Conservation (phyloP, 2,888 invertebrate species). For the Thera britannica region DNA sequence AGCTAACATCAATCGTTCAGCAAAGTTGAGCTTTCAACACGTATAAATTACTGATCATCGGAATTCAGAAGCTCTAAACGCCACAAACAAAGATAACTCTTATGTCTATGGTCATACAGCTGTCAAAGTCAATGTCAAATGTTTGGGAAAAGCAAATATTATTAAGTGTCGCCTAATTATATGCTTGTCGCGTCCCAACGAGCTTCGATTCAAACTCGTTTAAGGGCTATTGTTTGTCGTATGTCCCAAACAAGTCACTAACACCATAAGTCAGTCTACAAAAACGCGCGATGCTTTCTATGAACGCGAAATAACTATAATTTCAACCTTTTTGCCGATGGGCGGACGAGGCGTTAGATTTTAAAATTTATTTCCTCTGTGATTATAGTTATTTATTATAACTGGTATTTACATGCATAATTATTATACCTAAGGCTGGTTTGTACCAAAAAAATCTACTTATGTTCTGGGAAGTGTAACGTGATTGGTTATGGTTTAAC, state of each 20-base stretch:
- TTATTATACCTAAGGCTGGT: conserved; percentile 16
- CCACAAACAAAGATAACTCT: conserved; percentile 25
- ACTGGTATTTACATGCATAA: conserved; percentile 33
- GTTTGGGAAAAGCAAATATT: conserved; percentile 33
- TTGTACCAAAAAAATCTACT: conserved; percentile 11
- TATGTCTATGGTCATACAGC: conserved; percentile 34
- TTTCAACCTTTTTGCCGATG: conserved; percentile 36
- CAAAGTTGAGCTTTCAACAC: conserved; percentile 31
- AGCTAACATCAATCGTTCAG: conserved; percentile 28
- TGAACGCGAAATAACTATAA: conserved; percentile 37
- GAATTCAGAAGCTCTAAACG: conserved; percentile 2
- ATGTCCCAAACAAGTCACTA: conserved; percentile 53
- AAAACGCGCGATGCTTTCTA: conserved; percentile 25
- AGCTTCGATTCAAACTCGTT: conserved; percentile 75
- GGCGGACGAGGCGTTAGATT: conserved; percentile 35
- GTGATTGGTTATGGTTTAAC: conserved; percentile 22
- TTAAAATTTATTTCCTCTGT: conserved; percentile 34
- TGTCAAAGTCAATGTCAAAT: conserved; percentile 31
- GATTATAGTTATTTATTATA: conserved; percentile 36
- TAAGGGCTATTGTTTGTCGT: conserved; percentile 66
- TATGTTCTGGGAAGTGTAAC: conserved; percentile 17
- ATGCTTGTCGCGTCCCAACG: conserved; percentile 72
- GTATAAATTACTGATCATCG: conserved; percentile 21
- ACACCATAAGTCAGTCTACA: conserved; percentile 17
- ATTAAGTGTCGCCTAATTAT: conserved; percentile 61